Base-by-base conservation (phyloP, 1,140 invertebrate species). In the Acromyrmex heyeri region DNA sequence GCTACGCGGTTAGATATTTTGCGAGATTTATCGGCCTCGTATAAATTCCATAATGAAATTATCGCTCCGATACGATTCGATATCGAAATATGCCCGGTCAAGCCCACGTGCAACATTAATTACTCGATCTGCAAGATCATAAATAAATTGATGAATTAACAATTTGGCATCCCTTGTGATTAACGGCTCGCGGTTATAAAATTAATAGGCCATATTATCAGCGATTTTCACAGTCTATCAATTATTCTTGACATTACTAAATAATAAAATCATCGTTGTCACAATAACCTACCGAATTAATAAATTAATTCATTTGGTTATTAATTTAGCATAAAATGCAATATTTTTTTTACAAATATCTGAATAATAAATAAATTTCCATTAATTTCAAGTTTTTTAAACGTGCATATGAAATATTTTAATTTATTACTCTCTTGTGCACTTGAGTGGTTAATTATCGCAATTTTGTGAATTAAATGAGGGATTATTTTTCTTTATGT, bases 121-220 rank as follows among this genome's bases (percentile, higher is more conserved):
- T 76, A 85, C 75, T 76, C 55, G 59, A 85, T 85, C 81, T 85
- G 73, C 59, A 78, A 85, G 72, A 83, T 78, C 72, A 85, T 85
- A 85, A 85, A 85, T 85, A 77, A 85, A 85, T 78, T 85, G 75
- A 76, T 78, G 82, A 78, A 85, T 85, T 85, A 83, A 83, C 79
- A 83, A 83, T 83, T 83, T 83, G 69, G 69, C 79, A 27, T 82
- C 67, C 38, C 79, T 83, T 75, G 79, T 83, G 79, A 83, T 83
- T 83, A 83, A 83, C 79, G 79, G 69, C n/a, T 30, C 38, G 69
- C 14, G 79, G 69, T 83, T 83, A 83, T 73, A 83, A 83, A 83
- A 83, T 83, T 83, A 83, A 83, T 83, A 83, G 55, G 69, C 38
- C 57, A 75, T 83, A 83, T 83, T 83, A 73, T 73, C 69, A 83